phyloP scores from a whole-genome alignment of 2,888 invertebrate species.

The Drosophila kanekoi region DNA sequence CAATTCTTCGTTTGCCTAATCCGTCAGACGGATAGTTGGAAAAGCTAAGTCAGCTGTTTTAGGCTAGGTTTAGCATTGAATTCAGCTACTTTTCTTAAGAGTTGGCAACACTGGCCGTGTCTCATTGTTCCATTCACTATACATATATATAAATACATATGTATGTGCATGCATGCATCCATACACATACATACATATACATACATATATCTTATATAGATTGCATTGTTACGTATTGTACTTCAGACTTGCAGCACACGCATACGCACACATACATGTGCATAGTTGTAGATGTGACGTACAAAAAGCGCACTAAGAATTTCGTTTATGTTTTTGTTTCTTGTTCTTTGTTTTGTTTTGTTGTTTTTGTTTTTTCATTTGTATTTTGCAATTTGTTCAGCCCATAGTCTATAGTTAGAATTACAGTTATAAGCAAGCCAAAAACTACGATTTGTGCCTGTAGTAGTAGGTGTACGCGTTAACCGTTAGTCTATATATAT shows the following conservation, averaged over 20 bases:
- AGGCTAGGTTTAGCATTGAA: too few species aligned
- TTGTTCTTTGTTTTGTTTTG: too few species aligned
- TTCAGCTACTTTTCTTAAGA: too few species aligned
- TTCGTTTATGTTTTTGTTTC: too few species aligned
- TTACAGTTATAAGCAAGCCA: conserved; percentile 20
- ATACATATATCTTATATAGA: conserved; percentile 1
- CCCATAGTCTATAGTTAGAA: conserved; percentile 1
- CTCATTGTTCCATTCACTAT: not conserved
- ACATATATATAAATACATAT: too few species aligned
- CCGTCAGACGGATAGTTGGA: too few species aligned
- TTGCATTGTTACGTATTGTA: conserved; percentile 19
- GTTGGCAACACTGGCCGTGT: too few species aligned
- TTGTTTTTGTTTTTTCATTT: too few species aligned
- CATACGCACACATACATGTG: conserved; percentile 2
- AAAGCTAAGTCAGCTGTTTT: too few species aligned
- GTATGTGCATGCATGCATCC: too few species aligned
- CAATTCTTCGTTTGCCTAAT: too few species aligned
- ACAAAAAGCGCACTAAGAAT: conserved; percentile 32
- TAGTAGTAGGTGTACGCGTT: conserved; percentile 17
- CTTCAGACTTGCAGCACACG: conserved; percentile 8
- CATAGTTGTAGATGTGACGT: not conserved
- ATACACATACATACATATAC: not conserved
- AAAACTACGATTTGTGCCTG: conserved; percentile 20
- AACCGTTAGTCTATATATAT: conserved; percentile 18
- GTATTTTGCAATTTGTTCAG: not conserved